Evolutionary conservation across 2,797 vertebrate species (phyloP).

Genomic region (Salarias fasciatus): DNA sequence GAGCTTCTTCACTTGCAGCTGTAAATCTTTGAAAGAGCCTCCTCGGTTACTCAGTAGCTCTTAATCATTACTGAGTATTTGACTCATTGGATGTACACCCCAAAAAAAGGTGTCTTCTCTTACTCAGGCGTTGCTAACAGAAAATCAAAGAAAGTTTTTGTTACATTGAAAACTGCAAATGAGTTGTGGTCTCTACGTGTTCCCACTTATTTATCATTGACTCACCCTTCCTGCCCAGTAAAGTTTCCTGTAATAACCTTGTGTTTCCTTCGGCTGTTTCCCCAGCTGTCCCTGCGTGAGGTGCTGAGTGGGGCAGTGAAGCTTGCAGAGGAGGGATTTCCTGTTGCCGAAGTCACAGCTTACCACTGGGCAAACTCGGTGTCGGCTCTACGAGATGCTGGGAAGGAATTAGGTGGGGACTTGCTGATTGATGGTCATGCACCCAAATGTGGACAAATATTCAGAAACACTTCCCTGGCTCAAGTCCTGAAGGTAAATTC

Average conservation of each 20-base stretch:
- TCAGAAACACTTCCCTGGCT: constrained; percentile 74
- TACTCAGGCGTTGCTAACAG: neutral
- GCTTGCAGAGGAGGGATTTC: constrained; percentile 81
- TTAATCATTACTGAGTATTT: no score
- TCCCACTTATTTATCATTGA: constrained; percentile 37
- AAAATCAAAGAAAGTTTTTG: neutral
- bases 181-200: neutral
- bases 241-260: constrained; percentile 48
- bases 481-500: constrained; percentile 77
- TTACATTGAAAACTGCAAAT: constrained; percentile 18
- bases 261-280: constrained; percentile 58
- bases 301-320: constrained; percentile 77
- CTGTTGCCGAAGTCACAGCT: constrained; percentile 79
- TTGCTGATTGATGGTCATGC: constrained; percentile 72
- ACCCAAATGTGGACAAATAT: constrained; percentile 78
- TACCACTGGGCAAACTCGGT: constrained; percentile 67
- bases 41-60: no score
- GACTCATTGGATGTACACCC: no score
- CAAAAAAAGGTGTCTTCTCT: neutral
- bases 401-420: constrained; percentile 73
- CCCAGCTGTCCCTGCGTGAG: constrained; percentile 77
- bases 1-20: no score
- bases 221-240: constrained; percentile 35
- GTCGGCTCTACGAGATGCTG: constrained; percentile 58
- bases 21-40: no score